These are phyloP conservation scores for Fregata magnificens DNA, from an alignment of 2,113 vertebrate species.

Conservation along the genomic window DNA sequence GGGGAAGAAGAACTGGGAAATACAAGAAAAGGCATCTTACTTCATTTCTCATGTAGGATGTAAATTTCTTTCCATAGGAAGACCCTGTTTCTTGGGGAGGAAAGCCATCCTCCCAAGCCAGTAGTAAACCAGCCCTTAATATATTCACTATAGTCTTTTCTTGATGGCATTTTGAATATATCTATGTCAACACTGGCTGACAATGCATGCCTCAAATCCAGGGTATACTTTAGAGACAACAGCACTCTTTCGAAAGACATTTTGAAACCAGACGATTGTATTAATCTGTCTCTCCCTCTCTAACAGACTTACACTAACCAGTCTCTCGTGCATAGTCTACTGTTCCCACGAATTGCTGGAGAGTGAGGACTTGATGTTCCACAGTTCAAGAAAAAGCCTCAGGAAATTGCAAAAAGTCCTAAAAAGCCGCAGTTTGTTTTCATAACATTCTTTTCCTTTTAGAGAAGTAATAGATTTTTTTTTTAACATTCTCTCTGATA, in stretches of 20 bases:
- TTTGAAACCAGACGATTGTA: background rate
- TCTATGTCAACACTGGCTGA: background rate
- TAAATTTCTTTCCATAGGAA: background rate
- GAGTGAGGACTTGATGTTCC: conserved; percentile 52
- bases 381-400: conserved; percentile 51
- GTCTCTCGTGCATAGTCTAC: background rate
- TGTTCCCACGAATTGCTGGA: conserved; percentile 55
- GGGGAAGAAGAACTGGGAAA: background rate
- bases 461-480: background rate
- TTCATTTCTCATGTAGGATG: background rate
- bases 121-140: background rate
- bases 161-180: background rate
- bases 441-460: conserved; percentile 63
- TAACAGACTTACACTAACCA: background rate
- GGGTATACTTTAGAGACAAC: background rate
- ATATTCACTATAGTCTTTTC: background rate
- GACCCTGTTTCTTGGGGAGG: background rate
- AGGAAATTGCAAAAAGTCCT: conserved; percentile 70
- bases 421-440: conserved; percentile 62
- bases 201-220: background rate
- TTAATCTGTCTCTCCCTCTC: background rate
- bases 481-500: background rate
- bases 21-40: rapidly evolving
- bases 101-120: background rate
- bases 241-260: background rate